phyloP scores from a whole-genome alignment of 1,140 invertebrate species.

The Caerostris extrusa region DNA sequence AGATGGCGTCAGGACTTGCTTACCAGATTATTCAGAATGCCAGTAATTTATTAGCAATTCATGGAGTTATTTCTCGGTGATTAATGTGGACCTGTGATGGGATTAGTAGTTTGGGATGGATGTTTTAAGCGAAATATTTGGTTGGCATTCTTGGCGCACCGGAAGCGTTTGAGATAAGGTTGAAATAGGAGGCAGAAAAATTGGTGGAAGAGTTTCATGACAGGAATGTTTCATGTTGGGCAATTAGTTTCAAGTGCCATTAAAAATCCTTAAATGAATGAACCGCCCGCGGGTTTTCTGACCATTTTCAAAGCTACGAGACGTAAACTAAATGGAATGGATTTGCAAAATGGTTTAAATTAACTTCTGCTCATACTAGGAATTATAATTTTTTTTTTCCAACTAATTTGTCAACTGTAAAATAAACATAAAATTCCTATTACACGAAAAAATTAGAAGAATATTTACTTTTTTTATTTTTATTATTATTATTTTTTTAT shows the following conservation, averaged over 20 bases:
- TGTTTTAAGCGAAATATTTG: background rate
- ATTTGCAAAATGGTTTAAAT: too few species aligned
- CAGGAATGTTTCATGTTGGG: background rate
- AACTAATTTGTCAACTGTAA: too few species aligned
- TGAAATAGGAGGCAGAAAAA: background rate
- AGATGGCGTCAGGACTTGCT: background rate
- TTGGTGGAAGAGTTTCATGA: background rate
- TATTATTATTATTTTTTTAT: too few species aligned
- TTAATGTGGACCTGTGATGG: background rate
- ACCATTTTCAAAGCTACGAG: background rate
- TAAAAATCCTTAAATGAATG: background rate
- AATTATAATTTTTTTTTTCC: too few species aligned
- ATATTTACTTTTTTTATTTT: too few species aligned
- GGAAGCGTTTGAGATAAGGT: conserved; percentile 11
- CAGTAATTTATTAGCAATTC: conserved; percentile 31
- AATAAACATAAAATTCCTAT: too few species aligned
- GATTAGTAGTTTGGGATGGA: background rate
- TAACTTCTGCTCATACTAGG: too few species aligned
- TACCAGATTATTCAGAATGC: background rate
- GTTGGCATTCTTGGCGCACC: background rate
- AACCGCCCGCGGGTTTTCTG: background rate
- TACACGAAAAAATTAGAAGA: too few species aligned
- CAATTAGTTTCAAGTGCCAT: conserved; percentile 23
- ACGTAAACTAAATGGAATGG: background rate
- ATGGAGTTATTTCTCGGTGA: background rate